Conservation (phyloP, 2,888 invertebrate species). For the Caprella mutica region DNA sequence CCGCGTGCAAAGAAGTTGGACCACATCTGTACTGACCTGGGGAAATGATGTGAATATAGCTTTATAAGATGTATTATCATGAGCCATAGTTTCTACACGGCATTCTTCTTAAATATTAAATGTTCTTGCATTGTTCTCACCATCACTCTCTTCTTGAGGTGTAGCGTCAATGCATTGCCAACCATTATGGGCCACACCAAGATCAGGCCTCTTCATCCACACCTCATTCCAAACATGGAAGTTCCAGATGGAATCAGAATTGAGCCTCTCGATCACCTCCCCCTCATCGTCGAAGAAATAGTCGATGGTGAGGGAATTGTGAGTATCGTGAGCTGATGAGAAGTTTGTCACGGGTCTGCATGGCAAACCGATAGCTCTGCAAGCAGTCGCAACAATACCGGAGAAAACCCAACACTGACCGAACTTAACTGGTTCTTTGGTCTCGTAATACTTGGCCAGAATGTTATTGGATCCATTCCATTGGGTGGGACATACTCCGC, state of each 20-base stretch:
- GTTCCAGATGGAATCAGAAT: slow-evolving; percentile 74
- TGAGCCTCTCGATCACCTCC: slow-evolving; percentile 63
- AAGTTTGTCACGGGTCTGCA: slow-evolving; percentile 66
- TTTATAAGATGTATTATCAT: no score
- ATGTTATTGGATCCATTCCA: slow-evolving; percentile 84
- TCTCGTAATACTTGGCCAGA: slow-evolving; percentile 68
- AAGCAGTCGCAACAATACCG: slow-evolving; percentile 72
- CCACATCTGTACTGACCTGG: slow-evolving; percentile 49
- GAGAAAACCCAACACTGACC: slow-evolving; percentile 91
- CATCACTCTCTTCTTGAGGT: slow-evolving; percentile 58
- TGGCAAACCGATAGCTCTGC: slow-evolving; percentile 63
- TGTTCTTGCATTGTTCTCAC: no score
- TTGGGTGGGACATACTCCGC: slow-evolving; percentile 72
- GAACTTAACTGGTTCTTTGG: slow-evolving; percentile 76
- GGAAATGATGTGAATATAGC: background rate
- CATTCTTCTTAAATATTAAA: no score
- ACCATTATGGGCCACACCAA: slow-evolving; percentile 59
- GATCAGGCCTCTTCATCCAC: slow-evolving; percentile 64
- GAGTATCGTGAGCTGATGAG: slow-evolving; percentile 65
- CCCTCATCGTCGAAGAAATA: slow-evolving; percentile 58
- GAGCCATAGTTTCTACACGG: no score
- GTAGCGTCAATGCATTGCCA: slow-evolving; percentile 75
- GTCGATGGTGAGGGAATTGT: slow-evolving; percentile 64
- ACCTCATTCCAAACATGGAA: slow-evolving; percentile 73
- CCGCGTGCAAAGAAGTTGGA: slow-evolving; percentile 60